Evolutionary conservation across 2,797 vertebrate genomes (phyloP), one percentile per base, ranked within the genome.

Genomic region (Poecilia wingei): DNA sequence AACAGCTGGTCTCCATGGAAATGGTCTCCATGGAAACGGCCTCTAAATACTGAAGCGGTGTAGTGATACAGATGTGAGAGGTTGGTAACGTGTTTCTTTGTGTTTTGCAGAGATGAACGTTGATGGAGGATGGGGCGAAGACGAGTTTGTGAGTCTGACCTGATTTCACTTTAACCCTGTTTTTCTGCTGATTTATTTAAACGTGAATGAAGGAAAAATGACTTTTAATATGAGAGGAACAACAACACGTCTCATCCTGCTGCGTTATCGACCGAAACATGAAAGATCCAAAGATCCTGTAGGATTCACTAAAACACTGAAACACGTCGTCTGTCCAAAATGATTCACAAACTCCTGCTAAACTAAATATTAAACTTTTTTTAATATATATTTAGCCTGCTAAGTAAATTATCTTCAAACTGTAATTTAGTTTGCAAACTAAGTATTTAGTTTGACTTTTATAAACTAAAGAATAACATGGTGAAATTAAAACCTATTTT

Each of bases 61-160:
- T 66, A 4, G 36, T 1, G 36, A 68, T 25, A 12, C 20, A 7
- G 64, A 9, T 25, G 22, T 53, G 51, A 9, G 51, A 57, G 25
- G 25, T 2, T 28, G 18, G n/a, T 61, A 33, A 75, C 5, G 14
- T 22, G 53, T 22, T 36, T 49, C 4, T 53, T 28, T 64, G 4
- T 59, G 33, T 7, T 76, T 61, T 51, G 6, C 88, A 94, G 94
- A 92, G 2, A 31, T 31, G 0, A 10, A 31, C 0, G 13, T 64
- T 7, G 92, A 92, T 0, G 80, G 22, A 39, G 91, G 93, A 7
- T 96, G 95, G 95, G 94, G 28, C 0, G 92, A 94, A 4, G 93
- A 94, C 7, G 94, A 96, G 79, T 96, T 96, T 90, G 96, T 96
- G 87, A 92, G 96, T 95, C 22, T 66, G 57, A 46, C 3, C 5